Percentiles rank a stretch among this genome's conserved stretches.
Evolutionary conservation across 2,888 invertebrate genomes (phyloP).

Genomic region (Elmis aenea): DNA sequence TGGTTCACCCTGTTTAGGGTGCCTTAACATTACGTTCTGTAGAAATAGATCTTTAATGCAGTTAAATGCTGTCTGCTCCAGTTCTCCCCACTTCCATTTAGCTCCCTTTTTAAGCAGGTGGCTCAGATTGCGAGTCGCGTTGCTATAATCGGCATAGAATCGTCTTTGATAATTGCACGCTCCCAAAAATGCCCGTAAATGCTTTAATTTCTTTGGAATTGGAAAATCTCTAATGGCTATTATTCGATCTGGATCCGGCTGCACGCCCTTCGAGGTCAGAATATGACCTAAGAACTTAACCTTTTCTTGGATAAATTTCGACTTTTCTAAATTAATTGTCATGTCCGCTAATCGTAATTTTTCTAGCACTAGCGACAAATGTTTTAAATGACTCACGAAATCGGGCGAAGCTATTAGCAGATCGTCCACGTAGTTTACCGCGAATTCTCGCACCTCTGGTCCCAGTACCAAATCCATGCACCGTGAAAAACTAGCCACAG

Average conservation of each 20-base stretch:
- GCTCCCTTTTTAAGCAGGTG: conserved; percentile 15
- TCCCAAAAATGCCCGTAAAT: conserved; percentile 23
- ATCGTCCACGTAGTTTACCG: conserved; percentile 13
- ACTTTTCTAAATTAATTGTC: conserved; percentile 21
- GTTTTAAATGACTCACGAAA: conserved; percentile 11
- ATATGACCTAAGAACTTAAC: conserved; percentile 21
- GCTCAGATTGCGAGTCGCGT: conserved; percentile 6
- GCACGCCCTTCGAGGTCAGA: conserved; percentile 12
- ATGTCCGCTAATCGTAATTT: conserved; percentile 5
- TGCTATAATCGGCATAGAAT: conserved; percentile 15
- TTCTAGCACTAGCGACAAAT: conserved; percentile 2
- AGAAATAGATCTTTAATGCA: conserved; percentile 12
- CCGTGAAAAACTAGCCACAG: conserved; percentile 6
- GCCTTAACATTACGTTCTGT: conserved; percentile 3
- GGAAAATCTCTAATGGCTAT: conserved; percentile 20
- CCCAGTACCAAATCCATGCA: conserved; percentile 11
- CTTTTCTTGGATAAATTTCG: conserved; percentile 16
- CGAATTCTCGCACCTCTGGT: conserved; percentile 5
- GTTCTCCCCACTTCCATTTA: conserved; percentile 12
- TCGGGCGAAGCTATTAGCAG: conserved; percentile 10
- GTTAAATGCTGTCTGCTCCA: conserved; percentile 8
- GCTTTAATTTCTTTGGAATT: conserved; percentile 17
- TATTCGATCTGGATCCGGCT: conserved; percentile 18
- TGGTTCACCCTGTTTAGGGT: conserved; percentile 4
- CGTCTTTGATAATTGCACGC: conserved; percentile 21